These are phyloP conservation scores for Coenonympha glycerion DNA, from an alignment of 2,888 invertebrate genomes.

Conservation along the genomic window DNA sequence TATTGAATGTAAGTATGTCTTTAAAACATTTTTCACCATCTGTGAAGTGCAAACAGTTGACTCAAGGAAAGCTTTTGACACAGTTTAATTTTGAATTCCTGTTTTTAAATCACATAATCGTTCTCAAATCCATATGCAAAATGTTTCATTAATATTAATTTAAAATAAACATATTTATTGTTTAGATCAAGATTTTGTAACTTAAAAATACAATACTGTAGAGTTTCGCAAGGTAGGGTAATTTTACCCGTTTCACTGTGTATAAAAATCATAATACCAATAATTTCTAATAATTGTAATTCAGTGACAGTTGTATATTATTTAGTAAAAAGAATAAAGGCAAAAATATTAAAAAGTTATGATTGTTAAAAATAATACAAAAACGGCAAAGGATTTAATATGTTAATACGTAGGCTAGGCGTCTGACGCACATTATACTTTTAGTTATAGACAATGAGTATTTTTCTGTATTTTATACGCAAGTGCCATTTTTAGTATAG, in stretches of 20 bases:
- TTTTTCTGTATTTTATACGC: constrained; percentile 41
- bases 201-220: too few relatives aligned
- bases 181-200: too few relatives aligned
- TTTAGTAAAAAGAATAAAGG: not conserved
- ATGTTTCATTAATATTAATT: too few relatives aligned
- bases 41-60: not conserved
- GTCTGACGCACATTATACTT: constrained; percentile 53
- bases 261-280: too few relatives aligned
- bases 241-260: too few relatives aligned
- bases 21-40: not conserved
- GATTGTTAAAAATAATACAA: not conserved
- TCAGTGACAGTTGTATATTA: too few relatives aligned
- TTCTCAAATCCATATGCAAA: too few relatives aligned
- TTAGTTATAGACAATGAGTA: constrained; percentile 45
- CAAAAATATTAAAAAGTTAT: not conserved
- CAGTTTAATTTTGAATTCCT: not conserved
- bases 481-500: constrained; percentile 51
- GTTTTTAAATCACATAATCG: too few relatives aligned
- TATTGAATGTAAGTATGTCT: not conserved
- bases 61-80: not conserved
- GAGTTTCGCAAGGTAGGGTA: too few relatives aligned
- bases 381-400: constrained; percentile 42
- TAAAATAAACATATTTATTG: too few relatives aligned
- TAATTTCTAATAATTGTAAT: too few relatives aligned
- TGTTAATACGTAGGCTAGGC: constrained; percentile 56